Base-by-base conservation (phyloP, 64 coral and sea anemone genomes). In the Montipora cactus region DNA sequence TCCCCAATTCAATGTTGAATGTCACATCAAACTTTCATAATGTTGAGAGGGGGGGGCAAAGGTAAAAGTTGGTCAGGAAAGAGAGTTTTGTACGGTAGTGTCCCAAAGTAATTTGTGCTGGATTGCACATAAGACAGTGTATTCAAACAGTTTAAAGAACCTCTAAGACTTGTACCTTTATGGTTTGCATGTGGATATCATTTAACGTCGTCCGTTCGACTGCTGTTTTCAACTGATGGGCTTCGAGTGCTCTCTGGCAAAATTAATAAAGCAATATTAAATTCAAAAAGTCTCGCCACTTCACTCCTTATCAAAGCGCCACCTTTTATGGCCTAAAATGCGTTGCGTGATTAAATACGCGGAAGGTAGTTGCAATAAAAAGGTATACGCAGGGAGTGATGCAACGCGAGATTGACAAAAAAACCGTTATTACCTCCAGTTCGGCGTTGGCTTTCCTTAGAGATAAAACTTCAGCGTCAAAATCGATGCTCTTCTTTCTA, bases 171-270 rank as follows among this genome's bases (percentile, higher is more conserved):
- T 45, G 44, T 90, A 99, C 98, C 95, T 96, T 94, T 21, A 99
- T 96, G 11, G 98, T 96, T 91, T 99, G 98, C 98, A 99, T 99
- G 85, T 99, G 98, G 51, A 99, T 96, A 51, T 99, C 98, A 59
- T 99, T 99, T 44, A 99, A 37, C 9, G 94, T 96, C 18, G 98
- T 99, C 64, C 98, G 81, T 62, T 99, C 98, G 15, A 99, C 93
- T 28, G 98, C 98, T 71, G 98, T 99, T 75, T 99, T 99, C 14
- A 99, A 81, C 84, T 99, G 98, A 75, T 94, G 83, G 1, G 95
- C 89, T 87, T 99, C 98, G 11, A 99, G 79, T n/a, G 98, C 95
- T 95, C 94, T 83, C 98, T 99, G 28, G 14, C 58, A 91, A 58
- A 80, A 87, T 90, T 82, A 20, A 47, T 82, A 6, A 3, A 11